Evolutionary conservation across 2,113 vertebrate species (phyloP).

Genomic region (Rhodinocichla rosea): DNA sequence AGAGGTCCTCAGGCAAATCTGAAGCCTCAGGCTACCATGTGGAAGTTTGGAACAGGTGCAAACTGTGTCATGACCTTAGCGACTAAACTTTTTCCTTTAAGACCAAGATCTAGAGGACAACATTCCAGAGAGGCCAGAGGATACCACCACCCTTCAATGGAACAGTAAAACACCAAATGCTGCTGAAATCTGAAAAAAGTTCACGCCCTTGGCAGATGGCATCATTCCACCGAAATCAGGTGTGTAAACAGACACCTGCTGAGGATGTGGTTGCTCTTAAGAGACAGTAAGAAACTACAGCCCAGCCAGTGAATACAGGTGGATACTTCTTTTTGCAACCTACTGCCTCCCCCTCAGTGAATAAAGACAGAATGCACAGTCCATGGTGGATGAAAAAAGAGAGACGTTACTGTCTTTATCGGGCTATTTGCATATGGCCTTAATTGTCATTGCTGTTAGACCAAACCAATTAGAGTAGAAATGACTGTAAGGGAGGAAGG

Average conservation of each 20-base stretch:
- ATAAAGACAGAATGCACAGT: neutral
- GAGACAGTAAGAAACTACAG: conserved; percentile 54
- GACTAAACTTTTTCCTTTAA: neutral
- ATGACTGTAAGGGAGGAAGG: conserved; percentile 69
- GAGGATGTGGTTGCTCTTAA: conserved; percentile 59
- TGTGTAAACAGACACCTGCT: conserved; percentile 58
- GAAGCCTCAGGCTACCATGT: neutral
- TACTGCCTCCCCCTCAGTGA: conserved; percentile 23
- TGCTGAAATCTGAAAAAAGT: conserved; percentile 1
- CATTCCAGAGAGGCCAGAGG: neutral
- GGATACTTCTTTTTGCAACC: conserved; percentile 38
- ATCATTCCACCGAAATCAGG: conserved; percentile 42
- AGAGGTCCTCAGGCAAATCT: neutral
- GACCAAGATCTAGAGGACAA: neutral
- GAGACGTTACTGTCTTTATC: conserved; percentile 51
- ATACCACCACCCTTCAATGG: neutral
- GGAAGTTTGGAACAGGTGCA: neutral
- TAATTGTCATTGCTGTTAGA: conserved; percentile 61
- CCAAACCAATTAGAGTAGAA: conserved; percentile 64
- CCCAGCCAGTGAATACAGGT: conserved; percentile 37
- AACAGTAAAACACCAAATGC: neutral
- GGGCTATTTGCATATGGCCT: conserved; percentile 61
- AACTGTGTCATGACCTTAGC: neutral
- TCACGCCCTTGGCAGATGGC: conserved; percentile 36
- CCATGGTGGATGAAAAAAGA: conserved; percentile 32